Percentiles rank a stretch among this genome's conserved stretches.
These are phyloP conservation scores for Autographa gamma DNA, from an alignment of 2,888 invertebrate genomes.

Conservation along the genomic window DNA sequence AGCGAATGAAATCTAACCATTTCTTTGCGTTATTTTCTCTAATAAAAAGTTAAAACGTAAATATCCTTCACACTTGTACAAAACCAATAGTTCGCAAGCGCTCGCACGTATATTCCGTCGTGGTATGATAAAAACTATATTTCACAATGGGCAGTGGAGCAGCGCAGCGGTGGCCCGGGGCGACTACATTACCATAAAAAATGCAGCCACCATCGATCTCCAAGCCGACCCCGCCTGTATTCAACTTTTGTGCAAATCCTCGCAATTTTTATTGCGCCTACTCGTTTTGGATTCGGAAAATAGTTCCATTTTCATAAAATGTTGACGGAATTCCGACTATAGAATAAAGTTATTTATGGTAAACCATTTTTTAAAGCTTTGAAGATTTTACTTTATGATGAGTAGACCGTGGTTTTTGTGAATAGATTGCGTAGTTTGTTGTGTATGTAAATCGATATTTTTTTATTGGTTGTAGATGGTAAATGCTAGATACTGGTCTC, in stretches of 20 bases:
- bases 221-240: conserved; percentile 42
- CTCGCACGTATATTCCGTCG: conserved; percentile 21
- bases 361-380: neutral
- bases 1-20: neutral
- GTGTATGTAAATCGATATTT: neutral
- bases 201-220: conserved; percentile 57
- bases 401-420: neutral
- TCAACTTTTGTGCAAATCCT: conserved; percentile 45
- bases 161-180: conserved; percentile 39
- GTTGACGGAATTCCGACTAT: conserved; percentile 12
- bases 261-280: conserved; percentile 39
- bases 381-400: neutral
- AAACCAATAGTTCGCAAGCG: conserved; percentile 23
- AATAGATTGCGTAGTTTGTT: neutral
- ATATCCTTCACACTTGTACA: neutral
- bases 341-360: conserved; percentile 3
- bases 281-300: conserved; percentile 33
- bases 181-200: conserved; percentile 58
- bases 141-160: conserved; percentile 35
- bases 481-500: too few species aligned
- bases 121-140: conserved; percentile 26
- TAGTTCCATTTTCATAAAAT: conserved; percentile 36
- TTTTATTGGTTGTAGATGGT: neutral
- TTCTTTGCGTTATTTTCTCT: neutral
- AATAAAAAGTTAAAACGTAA: neutral